Evolutionary conservation across 2,888 invertebrate genomes (phyloP), one percentile per base, ranked within the genome.

Genomic region (Caenorhabditis becei): DNA sequence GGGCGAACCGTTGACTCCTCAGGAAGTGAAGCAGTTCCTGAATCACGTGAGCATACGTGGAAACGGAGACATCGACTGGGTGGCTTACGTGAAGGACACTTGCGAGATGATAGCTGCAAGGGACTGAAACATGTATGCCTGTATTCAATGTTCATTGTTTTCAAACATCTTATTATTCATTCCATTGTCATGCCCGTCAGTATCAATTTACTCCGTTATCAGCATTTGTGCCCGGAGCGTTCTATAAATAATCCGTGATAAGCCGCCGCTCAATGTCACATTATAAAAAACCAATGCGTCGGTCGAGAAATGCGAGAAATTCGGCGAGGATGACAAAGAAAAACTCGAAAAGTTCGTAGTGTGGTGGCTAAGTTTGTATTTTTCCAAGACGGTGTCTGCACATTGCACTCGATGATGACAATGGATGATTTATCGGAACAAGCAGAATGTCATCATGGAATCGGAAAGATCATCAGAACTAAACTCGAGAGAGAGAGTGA

Each of bases 1-100:
- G 24, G 80, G 87, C 5, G 88, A 88, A 26, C 85, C 86, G n/a
- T 47, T 88, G 69, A 83, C 66, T 47, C 77, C 82, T 4, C 80
- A 79, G 44, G 87, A 88, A 78, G 70, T 84, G 67, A 82, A 84
- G n/a, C 86, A 87, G 54, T 85, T 88, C 58, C 56, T 87, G 56
- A 80, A 79, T 37, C 88, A 87, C 70, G 59, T 88, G n/a, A 77
- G 85, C 10, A 77, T 87, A 10, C 72, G 80, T 14, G 74, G 69
- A 16, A 83, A 84, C 56, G 87, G 86, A 28, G 80, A 82, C 20
- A 80, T 88, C 23, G 88, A 88, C 63, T 87, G 83, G 83, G 82
- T 82, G 14, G 75, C 85, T 14, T 87, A 88, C 54, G 79, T 86
- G 28, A 80, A 84, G 28, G 87, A 88, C 47, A 71, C 80, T 16